Evolutionary conservation across 2,888 invertebrate genomes (phyloP).

Genomic region (Plusia festucae): DNA sequence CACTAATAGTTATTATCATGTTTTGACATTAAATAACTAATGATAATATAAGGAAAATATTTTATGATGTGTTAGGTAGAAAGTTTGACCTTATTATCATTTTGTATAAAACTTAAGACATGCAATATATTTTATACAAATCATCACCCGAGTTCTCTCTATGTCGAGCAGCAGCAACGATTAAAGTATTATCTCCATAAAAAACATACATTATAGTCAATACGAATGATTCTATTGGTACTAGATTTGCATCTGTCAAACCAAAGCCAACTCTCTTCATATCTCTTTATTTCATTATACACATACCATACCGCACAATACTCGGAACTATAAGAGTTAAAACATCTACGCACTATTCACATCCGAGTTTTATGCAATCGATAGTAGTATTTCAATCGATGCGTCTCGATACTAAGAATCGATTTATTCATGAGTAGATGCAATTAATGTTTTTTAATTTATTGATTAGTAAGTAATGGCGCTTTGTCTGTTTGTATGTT

Average conservation of each 20-base stretch:
- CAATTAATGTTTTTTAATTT: slow-evolving; percentile 51
- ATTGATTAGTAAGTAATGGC: slow-evolving; percentile 1
- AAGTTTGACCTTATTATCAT: slow-evolving; percentile 15
- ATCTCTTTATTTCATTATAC: neutral
- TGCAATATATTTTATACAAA: too few species aligned
- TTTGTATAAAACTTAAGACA: too few species aligned
- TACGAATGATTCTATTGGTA: too few species aligned
- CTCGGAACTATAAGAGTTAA: neutral
- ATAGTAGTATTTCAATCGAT: slow-evolving; percentile 34
- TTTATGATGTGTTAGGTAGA: slow-evolving; percentile 1
- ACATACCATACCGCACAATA: neutral
- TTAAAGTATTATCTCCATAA: too few species aligned
- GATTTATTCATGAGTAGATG: slow-evolving; percentile 64
- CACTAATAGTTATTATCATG: slow-evolving; percentile 65
- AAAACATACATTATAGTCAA: too few species aligned
- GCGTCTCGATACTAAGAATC: slow-evolving; percentile 46
- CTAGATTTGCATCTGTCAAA: too few species aligned
- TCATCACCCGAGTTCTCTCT: too few species aligned
- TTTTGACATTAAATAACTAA: slow-evolving; percentile 73
- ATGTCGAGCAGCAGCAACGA: too few species aligned
- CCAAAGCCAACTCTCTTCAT: too few species aligned
- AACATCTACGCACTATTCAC: slow-evolving; percentile 5
- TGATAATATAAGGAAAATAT: slow-evolving; percentile 39
- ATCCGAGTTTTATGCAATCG: slow-evolving; percentile 34
- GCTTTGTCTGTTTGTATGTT: slow-evolving; percentile 8